Base-by-base conservation (phyloP, 2,888 invertebrate species). In the Cheilosia variabilis region DNA sequence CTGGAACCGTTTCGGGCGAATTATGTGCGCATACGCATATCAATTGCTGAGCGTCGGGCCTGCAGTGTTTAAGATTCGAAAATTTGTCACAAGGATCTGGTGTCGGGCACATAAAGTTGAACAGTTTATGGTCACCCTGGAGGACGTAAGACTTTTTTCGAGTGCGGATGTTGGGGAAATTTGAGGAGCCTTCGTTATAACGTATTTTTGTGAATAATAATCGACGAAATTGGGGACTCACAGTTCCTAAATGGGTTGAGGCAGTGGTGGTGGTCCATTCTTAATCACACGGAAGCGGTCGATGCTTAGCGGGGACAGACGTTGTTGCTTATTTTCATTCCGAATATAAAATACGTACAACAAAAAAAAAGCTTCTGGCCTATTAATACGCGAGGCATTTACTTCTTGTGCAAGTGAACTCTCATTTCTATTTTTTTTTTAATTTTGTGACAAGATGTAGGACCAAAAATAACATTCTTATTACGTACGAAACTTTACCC, bases 21-120 rank as follows among this genome's bases (percentile, higher is more conserved):
- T 47, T 60, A 53, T 41, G 58, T 66, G 19, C 65, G 50, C 37
- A 17, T n/a, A 72, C 45, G 62, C 31, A 19, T 62, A 55, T 62
- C 69, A 72, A 77, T 72, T 66, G 78, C 66, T 68, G 57, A 45
- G 9, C 22, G 68, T 45, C 57, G 17, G 71, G 71, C 5, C 65
- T 52, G 31, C 1, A 15, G 27, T 34, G 7, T 50, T 3, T 27
- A 37, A 37, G 24, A 57, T 15, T 15, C 15, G 24, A 52, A 43
- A 79, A 73, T 73, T 79, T 83, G 83, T 83, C 73, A 62, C 73
- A 41, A 24, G 41, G 34, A 45, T 53, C 31, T 41, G 41, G 15
- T 45, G 65, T 58, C 71, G 22, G 53, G 66, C 47, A 22, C 24
- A 73, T 83, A 63, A 77, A 82, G 4, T 65, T 53, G 7, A 60